Conservation (phyloP, 2,888 invertebrate species). For the Paralinhomoeus sp. region DNA sequence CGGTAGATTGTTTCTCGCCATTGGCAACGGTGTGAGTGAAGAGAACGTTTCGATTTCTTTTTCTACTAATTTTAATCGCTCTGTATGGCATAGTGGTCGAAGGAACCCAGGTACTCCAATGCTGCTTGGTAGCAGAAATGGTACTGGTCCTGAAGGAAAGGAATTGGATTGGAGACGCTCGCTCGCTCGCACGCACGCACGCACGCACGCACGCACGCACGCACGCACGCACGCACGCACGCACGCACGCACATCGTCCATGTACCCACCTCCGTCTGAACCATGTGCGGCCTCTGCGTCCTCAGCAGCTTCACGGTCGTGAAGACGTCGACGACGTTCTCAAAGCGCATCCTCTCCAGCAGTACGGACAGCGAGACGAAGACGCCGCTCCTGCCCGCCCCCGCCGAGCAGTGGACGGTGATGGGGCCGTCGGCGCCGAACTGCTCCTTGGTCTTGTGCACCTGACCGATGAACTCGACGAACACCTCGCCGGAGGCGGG, state of each 20-base stretch:
- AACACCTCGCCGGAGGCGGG: constrained; percentile 95
- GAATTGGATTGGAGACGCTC: too few species aligned
- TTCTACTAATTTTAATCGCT: too few species aligned
- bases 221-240: too few species aligned
- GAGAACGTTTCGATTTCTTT: too few species aligned
- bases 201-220: too few species aligned
- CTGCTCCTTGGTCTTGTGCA: constrained; percentile 98
- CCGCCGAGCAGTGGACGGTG: constrained; percentile 58
- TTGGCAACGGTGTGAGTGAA: too few species aligned
- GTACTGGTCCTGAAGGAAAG: constrained; percentile 53
- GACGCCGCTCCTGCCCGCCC: constrained; percentile 91
- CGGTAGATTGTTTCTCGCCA: too few species aligned
- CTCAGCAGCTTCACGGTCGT: constrained; percentile 91
- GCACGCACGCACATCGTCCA: too few species aligned
- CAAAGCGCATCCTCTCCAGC: constrained; percentile 92
- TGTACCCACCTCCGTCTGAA: constrained; percentile 72
- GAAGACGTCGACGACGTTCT: constrained; percentile 95
- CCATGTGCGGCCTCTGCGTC: constrained; percentile 96
- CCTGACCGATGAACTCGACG: constrained; percentile 92
- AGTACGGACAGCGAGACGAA: constrained; percentile 94
- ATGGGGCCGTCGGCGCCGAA: constrained; percentile 99
- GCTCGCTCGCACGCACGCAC: too few species aligned
- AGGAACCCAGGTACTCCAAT: constrained; percentile 87
- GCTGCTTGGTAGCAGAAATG: constrained; percentile 98
- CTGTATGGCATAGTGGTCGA: constrained; percentile 45